A percentile compares a stretch with the other conserved stretches of the same genome.
Evolutionary conservation across 2,888 invertebrate genomes (phyloP).

Genomic region (Malacosoma neustria): DNA sequence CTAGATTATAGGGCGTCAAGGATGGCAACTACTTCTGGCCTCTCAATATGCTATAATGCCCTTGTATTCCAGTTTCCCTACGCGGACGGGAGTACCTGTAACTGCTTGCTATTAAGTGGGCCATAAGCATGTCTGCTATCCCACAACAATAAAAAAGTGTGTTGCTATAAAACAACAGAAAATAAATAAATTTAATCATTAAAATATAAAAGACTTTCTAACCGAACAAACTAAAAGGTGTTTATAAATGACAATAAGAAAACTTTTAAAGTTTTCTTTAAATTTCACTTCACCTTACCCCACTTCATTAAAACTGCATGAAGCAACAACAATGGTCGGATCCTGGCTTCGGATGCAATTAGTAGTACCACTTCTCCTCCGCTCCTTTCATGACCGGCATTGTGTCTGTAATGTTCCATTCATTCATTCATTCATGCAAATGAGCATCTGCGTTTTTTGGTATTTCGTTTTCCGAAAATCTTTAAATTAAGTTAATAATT

Average conservation of each 20-base stretch:
- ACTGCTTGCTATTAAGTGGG: too few relatives aligned
- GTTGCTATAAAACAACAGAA: neutral
- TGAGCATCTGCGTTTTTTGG: neutral
- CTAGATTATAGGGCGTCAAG: neutral
- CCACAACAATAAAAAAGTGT: too few relatives aligned
- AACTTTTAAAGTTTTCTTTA: slow-evolving; percentile 43
- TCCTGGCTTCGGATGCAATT: slow-evolving; percentile 53
- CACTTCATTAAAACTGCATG: slow-evolving; percentile 58
- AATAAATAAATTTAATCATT: slow-evolving; percentile 7
- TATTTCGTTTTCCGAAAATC: too few relatives aligned
- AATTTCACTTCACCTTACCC: slow-evolving; percentile 46
- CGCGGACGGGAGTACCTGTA: too few relatives aligned
- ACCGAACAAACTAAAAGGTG: slow-evolving; percentile 20
- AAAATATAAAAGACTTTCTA: slow-evolving; percentile 19
- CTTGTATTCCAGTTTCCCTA: too few relatives aligned
- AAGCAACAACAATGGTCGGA: slow-evolving; percentile 46
- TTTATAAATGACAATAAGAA: slow-evolving; percentile 48
- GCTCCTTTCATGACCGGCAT: slow-evolving; percentile 7
- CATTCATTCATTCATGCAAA: neutral
- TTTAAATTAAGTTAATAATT: too few relatives aligned
- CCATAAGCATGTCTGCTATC: too few relatives aligned
- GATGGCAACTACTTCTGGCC: too few relatives aligned
- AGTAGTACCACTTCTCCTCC: slow-evolving; percentile 20
- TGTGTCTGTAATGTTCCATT: neutral
- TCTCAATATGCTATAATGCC: too few relatives aligned